These are phyloP conservation scores for Lophotriccus pileatus DNA, from an alignment of 2,797 vertebrate species.

Conservation along the genomic window DNA sequence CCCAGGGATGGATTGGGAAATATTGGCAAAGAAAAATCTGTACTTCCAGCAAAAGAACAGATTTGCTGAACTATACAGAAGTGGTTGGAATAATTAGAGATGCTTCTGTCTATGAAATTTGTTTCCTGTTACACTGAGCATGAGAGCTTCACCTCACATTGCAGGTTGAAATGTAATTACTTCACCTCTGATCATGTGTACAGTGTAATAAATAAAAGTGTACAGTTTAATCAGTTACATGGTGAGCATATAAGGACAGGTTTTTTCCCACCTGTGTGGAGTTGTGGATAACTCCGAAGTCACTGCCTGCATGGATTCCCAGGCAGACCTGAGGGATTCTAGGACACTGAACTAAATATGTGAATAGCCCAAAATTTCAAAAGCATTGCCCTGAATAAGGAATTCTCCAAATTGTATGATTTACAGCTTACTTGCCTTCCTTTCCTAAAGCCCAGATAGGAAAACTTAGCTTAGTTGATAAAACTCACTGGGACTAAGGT, in stretches of 20 bases:
- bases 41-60: not conserved
- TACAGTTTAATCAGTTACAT: not conserved
- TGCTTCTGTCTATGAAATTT: not conserved
- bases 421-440: not conserved
- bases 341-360: not conserved
- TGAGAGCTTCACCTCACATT: not conserved
- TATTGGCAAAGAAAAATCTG: conserved; percentile 7
- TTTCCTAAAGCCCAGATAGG: not conserved
- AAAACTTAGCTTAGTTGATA: not conserved
- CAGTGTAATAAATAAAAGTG: conserved; percentile 26
- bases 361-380: not conserved
- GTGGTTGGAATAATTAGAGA: conserved; percentile 25
- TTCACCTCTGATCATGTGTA: not conserved
- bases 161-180: conserved; percentile 1
- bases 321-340: not conserved
- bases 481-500: not conserved
- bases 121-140: not conserved
- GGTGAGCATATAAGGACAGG: not conserved
- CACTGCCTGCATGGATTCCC: not conserved
- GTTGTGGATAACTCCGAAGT: not conserved
- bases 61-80: conserved; percentile 23
- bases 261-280: not conserved
- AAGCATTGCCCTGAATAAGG: not conserved
- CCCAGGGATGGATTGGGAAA: not conserved
- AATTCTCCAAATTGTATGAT: not conserved